phyloP scores from a whole-genome alignment of 1,140 invertebrate species.

The Hyles euphorbiae region DNA sequence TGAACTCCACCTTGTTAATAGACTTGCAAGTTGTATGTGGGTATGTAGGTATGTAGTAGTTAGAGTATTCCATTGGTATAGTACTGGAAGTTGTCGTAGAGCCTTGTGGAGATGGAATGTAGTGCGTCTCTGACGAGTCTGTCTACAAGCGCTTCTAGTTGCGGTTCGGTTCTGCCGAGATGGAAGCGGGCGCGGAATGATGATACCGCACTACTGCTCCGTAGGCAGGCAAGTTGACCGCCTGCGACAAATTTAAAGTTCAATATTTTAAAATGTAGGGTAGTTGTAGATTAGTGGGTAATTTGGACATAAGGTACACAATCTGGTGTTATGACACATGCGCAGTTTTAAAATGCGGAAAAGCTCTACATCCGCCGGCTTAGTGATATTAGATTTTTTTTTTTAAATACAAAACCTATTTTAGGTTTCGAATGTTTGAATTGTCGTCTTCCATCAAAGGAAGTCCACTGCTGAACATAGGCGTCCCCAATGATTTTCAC shows the following conservation, averaged over 20 bases:
- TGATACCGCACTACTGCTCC: conserved; percentile 87
- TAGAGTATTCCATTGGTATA: conserved; percentile 95
- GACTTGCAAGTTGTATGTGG: no score
- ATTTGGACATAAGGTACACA: no score
- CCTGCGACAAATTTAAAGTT: conserved; percentile 75
- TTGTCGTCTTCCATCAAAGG: no score
- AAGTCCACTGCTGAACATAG: no score
- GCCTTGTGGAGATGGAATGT: conserved; percentile 95
- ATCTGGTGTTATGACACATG: no score
- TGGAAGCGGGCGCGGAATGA: conserved; percentile 95
- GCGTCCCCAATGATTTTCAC: no score
- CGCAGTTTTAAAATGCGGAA: no score
- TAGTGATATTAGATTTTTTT: no score
- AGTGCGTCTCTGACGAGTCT: conserved; percentile 92
- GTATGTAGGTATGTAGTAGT: conserved; percentile 6
- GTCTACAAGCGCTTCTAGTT: conserved; percentile 94
- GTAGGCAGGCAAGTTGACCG: conserved; percentile 97
- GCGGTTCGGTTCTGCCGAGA: conserved; percentile 94
- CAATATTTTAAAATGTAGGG: neutral
- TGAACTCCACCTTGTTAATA: no score
- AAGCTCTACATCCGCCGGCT: no score
- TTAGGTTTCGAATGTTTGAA: no score
- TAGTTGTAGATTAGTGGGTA: neutral
- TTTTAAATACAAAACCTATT: no score
- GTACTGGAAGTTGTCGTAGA: conserved; percentile 99